phyloP scores from a whole-genome alignment of 2,888 invertebrate species.

The Andrena minutula region DNA sequence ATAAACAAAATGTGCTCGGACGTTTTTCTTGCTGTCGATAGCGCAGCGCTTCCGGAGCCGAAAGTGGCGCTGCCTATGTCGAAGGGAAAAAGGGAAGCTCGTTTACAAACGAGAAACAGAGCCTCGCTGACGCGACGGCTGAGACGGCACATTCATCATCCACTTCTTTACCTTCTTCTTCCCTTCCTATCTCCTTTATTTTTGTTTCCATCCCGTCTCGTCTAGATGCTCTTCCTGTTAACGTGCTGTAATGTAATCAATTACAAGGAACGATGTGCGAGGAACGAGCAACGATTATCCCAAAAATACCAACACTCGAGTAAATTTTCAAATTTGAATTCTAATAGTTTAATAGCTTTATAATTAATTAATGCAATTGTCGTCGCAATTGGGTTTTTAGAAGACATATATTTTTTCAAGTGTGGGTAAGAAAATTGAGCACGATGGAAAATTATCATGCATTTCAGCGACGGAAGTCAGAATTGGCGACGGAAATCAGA shows the following conservation, averaged over 20 bases:
- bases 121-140: constrained; percentile 80
- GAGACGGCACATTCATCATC: constrained; percentile 82
- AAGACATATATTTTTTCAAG: no score
- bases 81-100: constrained; percentile 68
- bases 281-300: neutral
- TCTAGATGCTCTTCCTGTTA: constrained; percentile 53
- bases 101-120: constrained; percentile 82
- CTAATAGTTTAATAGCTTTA: no score
- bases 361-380: neutral
- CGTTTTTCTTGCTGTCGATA: constrained; percentile 40
- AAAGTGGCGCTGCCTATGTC: constrained; percentile 46
- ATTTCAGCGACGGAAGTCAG: neutral
- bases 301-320: neutral
- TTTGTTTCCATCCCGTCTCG: constrained; percentile 44
- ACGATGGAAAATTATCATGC: neutral
- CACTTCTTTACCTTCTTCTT: constrained; percentile 48
- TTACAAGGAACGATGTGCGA: constrained; percentile 36
- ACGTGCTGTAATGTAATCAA: constrained; percentile 62
- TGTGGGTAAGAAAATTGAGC: no score
- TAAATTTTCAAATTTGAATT: no score
- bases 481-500: neutral
- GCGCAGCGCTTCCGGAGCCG: constrained; percentile 48
- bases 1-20: constrained; percentile 54
- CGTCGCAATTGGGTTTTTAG: neutral
- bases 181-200: constrained; percentile 25